Conservation (phyloP, 64 coral and sea anemone genomes). For the Stichodactyla helianthus region DNA sequence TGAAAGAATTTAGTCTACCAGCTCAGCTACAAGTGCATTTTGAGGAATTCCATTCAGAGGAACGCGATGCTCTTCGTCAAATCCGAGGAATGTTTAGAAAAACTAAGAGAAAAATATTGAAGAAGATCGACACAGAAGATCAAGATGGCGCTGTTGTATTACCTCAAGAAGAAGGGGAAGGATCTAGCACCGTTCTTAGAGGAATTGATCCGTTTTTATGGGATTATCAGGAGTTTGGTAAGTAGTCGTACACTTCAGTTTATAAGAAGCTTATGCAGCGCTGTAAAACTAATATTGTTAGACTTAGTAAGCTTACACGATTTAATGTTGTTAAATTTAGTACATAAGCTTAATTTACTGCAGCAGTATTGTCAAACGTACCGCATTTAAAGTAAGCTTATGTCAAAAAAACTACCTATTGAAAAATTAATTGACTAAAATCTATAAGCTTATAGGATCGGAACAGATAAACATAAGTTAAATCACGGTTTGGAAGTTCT, state of each 20-base stretch:
- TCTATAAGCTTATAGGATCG: too few species aligned
- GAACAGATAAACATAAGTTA: too few species aligned
- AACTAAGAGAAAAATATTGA: constrained; percentile 85
- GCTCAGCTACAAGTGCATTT: constrained; percentile 76
- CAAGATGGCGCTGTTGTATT: constrained; percentile 9
- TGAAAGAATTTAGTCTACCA: constrained; percentile 74
- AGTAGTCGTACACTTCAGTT: not conserved
- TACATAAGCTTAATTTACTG: not conserved
- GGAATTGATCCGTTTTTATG: constrained; percentile 86
- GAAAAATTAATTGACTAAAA: too few species aligned
- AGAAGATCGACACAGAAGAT: constrained; percentile 59
- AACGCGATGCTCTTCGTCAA: constrained; percentile 85
- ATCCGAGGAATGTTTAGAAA: constrained; percentile 85
- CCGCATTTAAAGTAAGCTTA: too few species aligned
- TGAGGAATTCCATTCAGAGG: constrained; percentile 80
- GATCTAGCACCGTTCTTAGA: constrained; percentile 14
- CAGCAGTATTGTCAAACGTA: too few species aligned
- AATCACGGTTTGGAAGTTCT: too few species aligned
- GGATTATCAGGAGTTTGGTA: constrained; percentile 82
- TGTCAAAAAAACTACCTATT: too few species aligned
- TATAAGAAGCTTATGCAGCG: too few species aligned
- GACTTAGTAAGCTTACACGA: too few species aligned
- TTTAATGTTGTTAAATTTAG: too few species aligned
- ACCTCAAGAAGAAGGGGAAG: constrained; percentile 26
- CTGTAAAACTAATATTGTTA: too few species aligned